Base-by-base conservation (phyloP, 2,113 vertebrate species). In the Eudorcas thomsonii region DNA sequence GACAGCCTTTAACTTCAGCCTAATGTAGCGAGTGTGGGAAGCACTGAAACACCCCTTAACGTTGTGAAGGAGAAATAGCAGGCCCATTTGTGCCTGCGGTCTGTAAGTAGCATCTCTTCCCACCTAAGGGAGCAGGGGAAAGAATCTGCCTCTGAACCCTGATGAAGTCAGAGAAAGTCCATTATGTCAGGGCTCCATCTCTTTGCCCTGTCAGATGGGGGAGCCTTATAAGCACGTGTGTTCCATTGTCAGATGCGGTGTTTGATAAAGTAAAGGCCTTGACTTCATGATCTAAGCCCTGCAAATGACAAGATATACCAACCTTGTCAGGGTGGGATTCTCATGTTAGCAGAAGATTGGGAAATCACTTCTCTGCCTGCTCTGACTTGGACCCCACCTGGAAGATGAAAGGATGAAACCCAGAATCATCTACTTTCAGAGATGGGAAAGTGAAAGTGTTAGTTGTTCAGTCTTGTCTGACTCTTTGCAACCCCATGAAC, bases 181-280 rank as follows among this genome's bases (percentile, higher is more conserved):
- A 92, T 98, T 97, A 91, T 91, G 97, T 98, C 98, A 93, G 86
- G 80, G 98, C 97, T 97, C 89, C 91, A 96, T 97, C 98, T 97
- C 87, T 95, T 97, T 97, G 98, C 96, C 97, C 98, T 97, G 91
- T 98, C 83, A 95, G 93, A 96, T 98, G 96, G 97, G 97, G 97
- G 97, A 97, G 87, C 95, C 45, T 97, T 95, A 97, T 95, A 71
- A 93, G 83, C 94, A 92, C 48, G 74, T 97, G 96, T 97, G 90
- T 93, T 98, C 67, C 94, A 95, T 77, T 93, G 94, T 98, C 96
- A 94, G 92, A 88, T 96, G 96, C 55, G 78, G 55, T 78, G 45
- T 91, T 96, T 98, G 97, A 97, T 98, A 97, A 59, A 67, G 25
- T 45, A 96, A 90, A 54, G 43, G 48, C 25, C 94, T 97, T 95